Base-by-base conservation (phyloP, 2,113 vertebrate genomes). In the Etia nguti region DNA sequence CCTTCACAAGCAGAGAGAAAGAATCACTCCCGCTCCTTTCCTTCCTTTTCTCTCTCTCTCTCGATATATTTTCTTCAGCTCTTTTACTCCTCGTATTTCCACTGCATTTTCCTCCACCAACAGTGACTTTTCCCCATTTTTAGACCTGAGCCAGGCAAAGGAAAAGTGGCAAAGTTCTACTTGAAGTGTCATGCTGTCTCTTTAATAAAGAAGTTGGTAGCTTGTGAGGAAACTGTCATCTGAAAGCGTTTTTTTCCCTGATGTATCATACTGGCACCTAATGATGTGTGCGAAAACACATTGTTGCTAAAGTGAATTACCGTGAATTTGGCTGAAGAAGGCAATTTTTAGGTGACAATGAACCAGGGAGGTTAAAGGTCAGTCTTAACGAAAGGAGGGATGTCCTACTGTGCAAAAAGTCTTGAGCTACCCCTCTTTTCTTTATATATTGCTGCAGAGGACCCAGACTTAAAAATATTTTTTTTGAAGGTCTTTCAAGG, bases 1-100 rank as follows among this genome's bases (percentile, higher is more conserved):
- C 94, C 94, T 94, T 94, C 90, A 94, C 89, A 94, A 85, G 88
- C 60, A 90, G 34, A 86, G 31, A 73, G 88, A 90, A 38, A 65
- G 86, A 88, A 85, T 91, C 81, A 36, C 75, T 91, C 54, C 43
- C 16, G 18, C 54, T 81, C 13, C 15, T 43, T 81, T 36, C 38
- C 41, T 79, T 29, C 41, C 24, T 79, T 24, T 26, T 31, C 48
- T 20, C 77, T 20, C 59, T 10, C 9, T 52, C 12, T 73, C 79
- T 89, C 52, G 0, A 20, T 88, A 68, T 31, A 34, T 86, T 83
- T 62, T 84, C 86, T 46, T 83, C 80, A 65, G 83, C 83, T 90
- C 75, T 81, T 85, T 65, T 4, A 52, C 80, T 79, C 24, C 8
- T 38, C 3, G 6, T 6, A 1, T 89, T 90, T 84, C 62, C 41